phyloP scores from a whole-genome alignment of 2,888 invertebrate genomes.

The Hirtodrosophila duncani region DNA sequence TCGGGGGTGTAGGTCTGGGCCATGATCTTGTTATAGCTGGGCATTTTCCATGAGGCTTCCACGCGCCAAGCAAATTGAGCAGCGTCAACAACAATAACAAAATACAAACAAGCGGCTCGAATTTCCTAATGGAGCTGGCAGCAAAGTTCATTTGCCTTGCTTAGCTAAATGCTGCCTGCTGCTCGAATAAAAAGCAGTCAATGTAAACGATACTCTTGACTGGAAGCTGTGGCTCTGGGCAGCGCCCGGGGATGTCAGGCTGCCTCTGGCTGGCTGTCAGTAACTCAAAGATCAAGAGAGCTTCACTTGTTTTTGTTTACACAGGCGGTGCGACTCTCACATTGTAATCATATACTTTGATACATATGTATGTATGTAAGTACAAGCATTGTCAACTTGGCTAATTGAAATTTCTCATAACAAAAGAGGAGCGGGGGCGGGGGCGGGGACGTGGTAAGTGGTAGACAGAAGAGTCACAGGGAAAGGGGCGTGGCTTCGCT shows the following conservation, averaged over 20 bases:
- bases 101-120: conserved; percentile 59
- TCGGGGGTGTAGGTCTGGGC: neutral
- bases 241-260: conserved; percentile 2
- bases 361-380: too few species aligned
- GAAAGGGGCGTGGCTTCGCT: too few species aligned
- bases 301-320: conserved; percentile 42
- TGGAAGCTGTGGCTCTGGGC: conserved; percentile 3
- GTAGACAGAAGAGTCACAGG: too few species aligned
- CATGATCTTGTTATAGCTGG: conserved; percentile 23
- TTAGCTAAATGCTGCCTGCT: conserved; percentile 4
- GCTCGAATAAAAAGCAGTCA: conserved; percentile 42
- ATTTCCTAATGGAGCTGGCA: conserved; percentile 62
- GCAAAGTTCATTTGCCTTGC: conserved; percentile 65
- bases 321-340: conserved; percentile 62
- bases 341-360: conserved; percentile 53
- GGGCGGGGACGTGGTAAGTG: too few species aligned
- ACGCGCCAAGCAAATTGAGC: conserved; percentile 21
- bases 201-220: conserved; percentile 37
- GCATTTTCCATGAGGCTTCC: conserved; percentile 59
- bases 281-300: conserved; percentile 48
- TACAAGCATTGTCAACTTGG: conserved; percentile 49
- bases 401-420: conserved; percentile 61
- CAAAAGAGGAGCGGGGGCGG: too few species aligned
- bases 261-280: conserved; percentile 18
- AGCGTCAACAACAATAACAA: conserved; percentile 11